Evolutionary conservation across 2,113 vertebrate species (phyloP), one percentile per base, ranked within the genome.

Genomic region (Daubentonia madagascariensis): DNA sequence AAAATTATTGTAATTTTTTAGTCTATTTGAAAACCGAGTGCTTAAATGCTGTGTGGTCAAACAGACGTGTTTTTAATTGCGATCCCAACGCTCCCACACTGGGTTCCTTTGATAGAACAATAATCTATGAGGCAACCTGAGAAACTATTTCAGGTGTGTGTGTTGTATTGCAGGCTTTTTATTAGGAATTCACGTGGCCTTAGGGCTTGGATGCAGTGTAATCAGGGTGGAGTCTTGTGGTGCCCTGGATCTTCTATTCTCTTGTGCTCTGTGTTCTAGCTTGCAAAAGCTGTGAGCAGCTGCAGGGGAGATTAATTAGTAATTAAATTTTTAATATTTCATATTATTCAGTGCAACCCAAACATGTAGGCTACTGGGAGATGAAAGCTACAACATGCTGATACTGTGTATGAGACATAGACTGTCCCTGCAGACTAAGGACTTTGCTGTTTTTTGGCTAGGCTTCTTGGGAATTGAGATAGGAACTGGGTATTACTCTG

Each of bases 231-330:
- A 92, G 86, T 43, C 28, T 68, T 37, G 2, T 70, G 75, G 65
- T 81, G 52, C 59, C 12, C 0, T 52, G 67, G 20, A 52, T 80
- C 40, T 78, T 96, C 89, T 88, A 0, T 83, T 95, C 80, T 97
- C 87, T 50, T 76, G 59, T 73, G 48, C 35, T 80, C 23, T 85
- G 3, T 95, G 98, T 98, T 96, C 86, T 85, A 94, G 92, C 93
- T 96, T 95, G 97, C 72, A 95, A 90, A 95, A 95, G 37, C 30
- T 67, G 52, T 20, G 88, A 86, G 72, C 68, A 96, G 87, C 97
- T 96, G 54, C 94, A 91, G 57, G 92, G 52, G 72, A 90, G 78
- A 97, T 97, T 96, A 95, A 97, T 96, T 97, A 97, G 78, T 89
- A 96, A 96, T 94, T 95, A 95, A 78, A 86, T 20, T 50, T 97